Evolutionary conservation across 2,113 vertebrate species (phyloP), one percentile per base, ranked within the genome.

Genomic region (Actenoides hombroni): DNA sequence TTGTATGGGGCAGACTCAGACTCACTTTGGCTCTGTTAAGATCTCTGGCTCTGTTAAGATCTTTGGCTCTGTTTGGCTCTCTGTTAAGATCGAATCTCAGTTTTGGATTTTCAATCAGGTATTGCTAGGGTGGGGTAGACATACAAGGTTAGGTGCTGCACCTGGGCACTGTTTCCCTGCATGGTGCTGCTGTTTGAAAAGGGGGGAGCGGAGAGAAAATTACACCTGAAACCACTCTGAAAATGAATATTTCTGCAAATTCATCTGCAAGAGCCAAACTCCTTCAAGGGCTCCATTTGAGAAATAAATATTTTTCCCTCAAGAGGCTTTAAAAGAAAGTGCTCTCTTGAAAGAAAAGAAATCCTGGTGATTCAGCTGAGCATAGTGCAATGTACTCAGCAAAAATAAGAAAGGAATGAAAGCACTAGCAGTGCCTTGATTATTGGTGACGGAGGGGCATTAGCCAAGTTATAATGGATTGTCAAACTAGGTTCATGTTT

Each of bases 401-500:
- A 82, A 83, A 95, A 94, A 74, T 13, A 83, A 49, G 69, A 88
- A 90, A 81, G 6, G 80, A 94, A 94, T 91, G 71, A 87, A 97
- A 94, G 87, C 90, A 86, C 89, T 93, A 96, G 87, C 60, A 94
- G 87, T 91, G 56, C 79, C 80, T 91, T 92, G 95, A 93, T 96
- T 95, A 94, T 95, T 93, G 77, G 96, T 90, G 94, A 78, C 3
- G 60, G 90, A 94, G 94, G 56, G 53, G 79, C 93, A 95, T 96
- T 95, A 96, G 90, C 92, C 71, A 95, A 96, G 82, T 86, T 95
- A 84, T 80, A 95, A 96, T 90, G 83, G 90, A 86, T 97, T 96
- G 91, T 97, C 95, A 95, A 54, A 78, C 86, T 53, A 90, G 68
- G 64, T 91, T 89, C 9, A 0, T 96, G 94, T 96, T 96, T 97